Percentiles rank a stretch among this genome's conserved stretches.
Evolutionary conservation across 2,797 vertebrate species (phyloP).

Genomic region (Odontamblyopus lacepedii): DNA sequence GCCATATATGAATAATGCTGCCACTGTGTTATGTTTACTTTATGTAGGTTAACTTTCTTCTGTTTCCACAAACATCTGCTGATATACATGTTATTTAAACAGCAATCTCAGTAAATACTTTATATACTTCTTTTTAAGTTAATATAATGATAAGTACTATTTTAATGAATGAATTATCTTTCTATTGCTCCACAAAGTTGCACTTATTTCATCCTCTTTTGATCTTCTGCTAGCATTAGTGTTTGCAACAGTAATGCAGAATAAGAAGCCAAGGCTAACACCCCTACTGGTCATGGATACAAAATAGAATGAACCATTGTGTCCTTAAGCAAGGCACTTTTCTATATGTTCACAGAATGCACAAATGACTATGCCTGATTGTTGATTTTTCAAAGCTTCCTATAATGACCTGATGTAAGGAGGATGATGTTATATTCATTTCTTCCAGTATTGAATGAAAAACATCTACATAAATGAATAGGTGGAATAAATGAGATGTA

Average conservation of each 20-base stretch:
- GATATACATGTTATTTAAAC: conserved; percentile 44
- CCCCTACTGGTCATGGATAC: not conserved
- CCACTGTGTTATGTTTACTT: conserved; percentile 37
- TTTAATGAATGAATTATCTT: not conserved
- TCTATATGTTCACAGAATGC: conserved; percentile 27
- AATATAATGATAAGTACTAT: conserved; percentile 8
- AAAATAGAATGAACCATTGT: conserved; percentile 25
- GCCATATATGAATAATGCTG: conserved; percentile 50
- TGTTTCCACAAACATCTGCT: conserved; percentile 63
- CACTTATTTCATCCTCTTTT: not conserved
- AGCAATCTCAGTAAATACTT: conserved; percentile 49
- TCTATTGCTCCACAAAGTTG: conserved; percentile 8
- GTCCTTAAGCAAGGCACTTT: conserved; percentile 58
- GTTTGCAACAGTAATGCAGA: not conserved
- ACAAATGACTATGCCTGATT: not conserved
- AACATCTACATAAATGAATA: not conserved
- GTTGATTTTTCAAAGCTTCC: not conserved
- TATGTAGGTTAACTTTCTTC: conserved; percentile 32
- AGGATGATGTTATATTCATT: conserved; percentile 3
- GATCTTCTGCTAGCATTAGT: conserved; percentile 27
- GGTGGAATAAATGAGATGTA: conserved; percentile 9
- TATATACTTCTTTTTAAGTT: conserved; percentile 44
- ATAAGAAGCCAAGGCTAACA: not conserved
- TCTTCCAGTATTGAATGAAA: not conserved
- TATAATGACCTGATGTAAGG: not conserved